These are phyloP conservation scores for Scrobipalpa atriplicella DNA, from an alignment of 2,888 invertebrate species.

Conservation along the genomic window DNA sequence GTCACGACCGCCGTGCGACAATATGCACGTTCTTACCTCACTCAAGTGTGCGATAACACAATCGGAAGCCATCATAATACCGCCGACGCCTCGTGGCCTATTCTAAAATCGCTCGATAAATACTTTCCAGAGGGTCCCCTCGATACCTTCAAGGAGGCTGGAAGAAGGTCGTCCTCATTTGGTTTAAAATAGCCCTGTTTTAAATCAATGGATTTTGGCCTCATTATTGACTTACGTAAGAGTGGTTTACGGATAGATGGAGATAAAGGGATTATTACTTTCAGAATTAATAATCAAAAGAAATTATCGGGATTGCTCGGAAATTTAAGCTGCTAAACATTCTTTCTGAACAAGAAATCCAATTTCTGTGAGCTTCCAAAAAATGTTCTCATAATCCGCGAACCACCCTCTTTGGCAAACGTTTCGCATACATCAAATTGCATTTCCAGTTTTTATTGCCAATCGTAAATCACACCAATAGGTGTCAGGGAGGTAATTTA, in stretches of 20 bases:
- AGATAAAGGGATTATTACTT: not conserved
- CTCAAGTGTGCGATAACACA: conserved; percentile 43
- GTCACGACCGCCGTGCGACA: conserved; percentile 37
- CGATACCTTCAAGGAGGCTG: not conserved
- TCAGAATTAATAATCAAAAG: not conserved
- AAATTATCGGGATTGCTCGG: not conserved
- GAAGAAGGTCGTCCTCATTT: not conserved
- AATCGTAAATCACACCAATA: conserved; percentile 60
- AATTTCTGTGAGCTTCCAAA: conserved; percentile 14
- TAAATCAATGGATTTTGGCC: not conserved
- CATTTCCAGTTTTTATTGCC: conserved; percentile 50
- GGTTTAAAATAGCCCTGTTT: not conserved
- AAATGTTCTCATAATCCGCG: conserved; percentile 12
- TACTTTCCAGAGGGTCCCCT: not conserved
- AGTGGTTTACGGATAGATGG: not conserved
- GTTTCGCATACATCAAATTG: conserved; percentile 50
- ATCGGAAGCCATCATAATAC: conserved; percentile 19
- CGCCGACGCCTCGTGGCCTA: conserved; percentile 13
- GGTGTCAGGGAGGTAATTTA: conserved; percentile 58
- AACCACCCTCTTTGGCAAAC: conserved; percentile 28
- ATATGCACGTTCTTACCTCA: conserved; percentile 49
- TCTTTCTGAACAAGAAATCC: conserved; percentile 6
- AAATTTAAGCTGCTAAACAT: conserved; percentile 1
- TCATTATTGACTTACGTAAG: not conserved
- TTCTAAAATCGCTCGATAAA: conserved; percentile 18